These are phyloP conservation scores for Nerophis ophidion DNA, from an alignment of 2,113 vertebrate genomes.

Conservation along the genomic window DNA sequence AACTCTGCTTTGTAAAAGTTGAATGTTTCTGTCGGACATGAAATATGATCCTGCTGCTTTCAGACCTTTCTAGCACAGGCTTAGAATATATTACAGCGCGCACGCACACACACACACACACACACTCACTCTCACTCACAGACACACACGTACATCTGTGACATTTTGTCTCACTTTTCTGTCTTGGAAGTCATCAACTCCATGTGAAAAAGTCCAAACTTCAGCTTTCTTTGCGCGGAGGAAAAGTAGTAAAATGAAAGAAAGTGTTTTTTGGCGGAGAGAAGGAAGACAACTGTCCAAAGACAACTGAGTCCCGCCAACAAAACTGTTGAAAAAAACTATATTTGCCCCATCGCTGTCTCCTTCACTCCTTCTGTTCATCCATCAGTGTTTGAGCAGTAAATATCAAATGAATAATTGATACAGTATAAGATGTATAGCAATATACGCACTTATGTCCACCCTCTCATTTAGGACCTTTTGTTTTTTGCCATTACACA, in stretches of 20 bases:
- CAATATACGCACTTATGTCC: neutral
- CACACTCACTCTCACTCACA: conserved; percentile 20
- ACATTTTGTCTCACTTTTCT: conserved; percentile 28
- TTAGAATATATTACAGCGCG: conserved; percentile 35
- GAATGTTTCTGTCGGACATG: conserved; percentile 52
- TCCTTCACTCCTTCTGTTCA: conserved; percentile 25
- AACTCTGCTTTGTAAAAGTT: conserved; percentile 42
- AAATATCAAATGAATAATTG: no score
- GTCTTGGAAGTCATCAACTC: conserved; percentile 4
- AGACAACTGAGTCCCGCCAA: conserved; percentile 48
- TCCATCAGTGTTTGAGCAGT: conserved; percentile 39
- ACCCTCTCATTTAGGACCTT: conserved; percentile 15
- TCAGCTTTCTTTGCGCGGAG: conserved; percentile 1
- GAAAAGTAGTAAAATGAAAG: conserved; percentile 49
- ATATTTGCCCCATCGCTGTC: conserved; percentile 37
- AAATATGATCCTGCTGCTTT: conserved; percentile 49
- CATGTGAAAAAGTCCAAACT: conserved; percentile 26
- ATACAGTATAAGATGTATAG: no score
- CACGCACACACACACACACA: conserved; percentile 23
- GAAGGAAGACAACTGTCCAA: conserved; percentile 62
- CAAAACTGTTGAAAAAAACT: conserved; percentile 34
- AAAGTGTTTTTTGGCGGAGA: conserved; percentile 44
- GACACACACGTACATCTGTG: conserved; percentile 34
- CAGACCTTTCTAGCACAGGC: conserved; percentile 36
- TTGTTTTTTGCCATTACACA: conserved; percentile 15